These are phyloP conservation scores for Zaprionus ghesquierei DNA, from an alignment of 1,140 invertebrate genomes.

Conservation along the genomic window DNA sequence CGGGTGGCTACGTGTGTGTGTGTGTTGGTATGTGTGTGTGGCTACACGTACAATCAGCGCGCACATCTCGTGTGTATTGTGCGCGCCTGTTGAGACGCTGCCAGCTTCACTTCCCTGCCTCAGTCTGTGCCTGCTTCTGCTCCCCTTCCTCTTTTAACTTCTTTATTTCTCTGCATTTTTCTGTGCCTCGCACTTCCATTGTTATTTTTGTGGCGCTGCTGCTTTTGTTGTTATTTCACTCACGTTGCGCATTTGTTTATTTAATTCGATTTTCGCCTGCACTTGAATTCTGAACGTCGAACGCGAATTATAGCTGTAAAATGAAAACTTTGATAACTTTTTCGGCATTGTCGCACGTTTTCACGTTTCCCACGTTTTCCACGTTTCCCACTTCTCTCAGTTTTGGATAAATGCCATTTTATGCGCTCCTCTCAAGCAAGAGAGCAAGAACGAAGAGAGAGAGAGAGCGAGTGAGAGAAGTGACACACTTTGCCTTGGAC, in stretches of 20 bases:
- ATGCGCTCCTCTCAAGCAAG: neutral
- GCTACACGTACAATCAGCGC: conserved; percentile 42
- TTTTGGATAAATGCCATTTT: conserved; percentile 11
- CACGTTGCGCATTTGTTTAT: conserved; percentile 81
- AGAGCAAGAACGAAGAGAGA: neutral
- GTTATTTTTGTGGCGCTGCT: conserved; percentile 10
- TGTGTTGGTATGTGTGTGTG: conserved; percentile 2
- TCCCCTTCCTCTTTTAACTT: conserved; percentile 6
- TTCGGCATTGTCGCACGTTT: conserved; percentile 27
- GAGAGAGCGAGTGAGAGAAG: neutral
- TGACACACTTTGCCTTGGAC: conserved; percentile 68
- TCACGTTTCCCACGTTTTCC: neutral
- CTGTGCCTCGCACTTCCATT: conserved; percentile 5
- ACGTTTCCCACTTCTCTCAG: neutral
- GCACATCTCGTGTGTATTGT: conserved; percentile 31
- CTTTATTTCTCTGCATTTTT: conserved; percentile 36
- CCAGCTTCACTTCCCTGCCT: neutral
- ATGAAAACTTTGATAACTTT: conserved; percentile 8
- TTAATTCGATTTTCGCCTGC: conserved; percentile 70
- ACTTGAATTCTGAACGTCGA: conserved; percentile 54
- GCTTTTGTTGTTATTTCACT: conserved; percentile 58
- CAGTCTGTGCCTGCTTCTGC: neutral
- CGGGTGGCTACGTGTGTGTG: neutral
- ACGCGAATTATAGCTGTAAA: conserved; percentile 31
- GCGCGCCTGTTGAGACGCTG: neutral